These are phyloP conservation scores for Heteronetta atricapilla DNA, from an alignment of 2,113 vertebrate species.

Conservation along the genomic window DNA sequence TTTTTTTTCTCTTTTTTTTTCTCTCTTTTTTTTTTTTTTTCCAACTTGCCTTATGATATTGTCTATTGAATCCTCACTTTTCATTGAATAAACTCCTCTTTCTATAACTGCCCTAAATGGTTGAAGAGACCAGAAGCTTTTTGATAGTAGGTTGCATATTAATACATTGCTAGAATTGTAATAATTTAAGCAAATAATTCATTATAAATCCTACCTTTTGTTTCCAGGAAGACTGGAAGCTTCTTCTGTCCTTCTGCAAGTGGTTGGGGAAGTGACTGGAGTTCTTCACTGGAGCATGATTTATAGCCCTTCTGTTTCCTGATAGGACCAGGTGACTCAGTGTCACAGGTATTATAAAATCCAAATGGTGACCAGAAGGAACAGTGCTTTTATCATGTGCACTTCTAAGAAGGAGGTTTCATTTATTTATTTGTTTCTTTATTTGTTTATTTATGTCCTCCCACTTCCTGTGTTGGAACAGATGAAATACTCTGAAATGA, in stretches of 20 bases:
- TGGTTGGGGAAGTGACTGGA: background rate
- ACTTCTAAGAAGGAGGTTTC: background rate
- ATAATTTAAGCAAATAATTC: background rate
- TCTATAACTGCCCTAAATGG: background rate
- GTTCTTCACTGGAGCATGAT: background rate
- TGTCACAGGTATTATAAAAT: background rate
- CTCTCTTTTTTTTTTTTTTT: background rate
- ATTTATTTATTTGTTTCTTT: background rate
- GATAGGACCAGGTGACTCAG: conserved; percentile 37
- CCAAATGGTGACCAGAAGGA: background rate
- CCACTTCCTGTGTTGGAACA: background rate
- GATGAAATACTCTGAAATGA: background rate
- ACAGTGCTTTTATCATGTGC: fast-evolving
- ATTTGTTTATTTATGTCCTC: background rate
- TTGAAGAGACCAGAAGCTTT: background rate
- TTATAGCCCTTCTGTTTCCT: conserved; percentile 58
- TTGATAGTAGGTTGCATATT: background rate
- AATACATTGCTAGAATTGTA: background rate
- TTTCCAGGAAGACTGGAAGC: background rate
- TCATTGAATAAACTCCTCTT: background rate
- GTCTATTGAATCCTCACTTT: background rate
- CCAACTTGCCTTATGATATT: background rate
- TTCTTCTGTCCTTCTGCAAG: background rate
- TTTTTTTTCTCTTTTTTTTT: background rate
- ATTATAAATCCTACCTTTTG: background rate